These are phyloP conservation scores for Tauraco hartlaubi DNA, from an alignment of 2,797 vertebrate species.

Conservation along the genomic window DNA sequence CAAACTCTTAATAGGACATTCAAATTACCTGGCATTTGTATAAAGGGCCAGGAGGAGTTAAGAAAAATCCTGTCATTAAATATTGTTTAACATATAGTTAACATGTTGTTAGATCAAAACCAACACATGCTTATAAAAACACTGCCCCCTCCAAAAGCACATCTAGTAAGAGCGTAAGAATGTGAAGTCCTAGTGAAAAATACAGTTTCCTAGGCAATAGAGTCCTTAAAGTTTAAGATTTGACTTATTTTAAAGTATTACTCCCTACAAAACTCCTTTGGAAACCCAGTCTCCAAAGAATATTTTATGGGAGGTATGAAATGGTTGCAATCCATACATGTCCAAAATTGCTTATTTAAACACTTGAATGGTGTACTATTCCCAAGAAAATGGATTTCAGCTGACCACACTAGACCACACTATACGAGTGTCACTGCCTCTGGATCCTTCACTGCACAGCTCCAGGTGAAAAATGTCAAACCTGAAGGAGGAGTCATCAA, in stretches of 20 bases:
- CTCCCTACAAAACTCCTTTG: not conserved
- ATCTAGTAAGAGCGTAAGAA: not conserved
- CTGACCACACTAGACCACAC: not conserved
- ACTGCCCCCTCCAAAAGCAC: not conserved
- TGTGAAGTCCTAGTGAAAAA: not conserved
- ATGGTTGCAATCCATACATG: not conserved
- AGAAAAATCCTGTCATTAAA: not conserved
- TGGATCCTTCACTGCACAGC: not conserved
- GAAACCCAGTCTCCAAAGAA: not conserved
- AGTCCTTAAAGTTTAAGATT: not conserved
- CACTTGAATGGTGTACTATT: not conserved
- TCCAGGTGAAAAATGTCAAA: not conserved
- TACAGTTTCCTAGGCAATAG: not conserved
- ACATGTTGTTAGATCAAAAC: not conserved
- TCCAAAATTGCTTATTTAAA: not conserved
- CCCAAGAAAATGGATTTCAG: not conserved
- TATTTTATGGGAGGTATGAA: not conserved
- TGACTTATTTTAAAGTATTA: not conserved
- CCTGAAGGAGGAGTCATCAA: not conserved
- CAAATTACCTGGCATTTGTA: not conserved
- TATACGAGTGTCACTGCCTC: not conserved
- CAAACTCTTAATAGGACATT: not conserved
- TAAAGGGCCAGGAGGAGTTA: not conserved
- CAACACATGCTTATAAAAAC: not conserved
- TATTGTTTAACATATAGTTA: not conserved